A percentile compares a stretch with the other conserved stretches of the same genome.
These are phyloP conservation scores for Cyclargus thomasi DNA, from an alignment of 1,140 invertebrate species.

Conservation along the genomic window DNA sequence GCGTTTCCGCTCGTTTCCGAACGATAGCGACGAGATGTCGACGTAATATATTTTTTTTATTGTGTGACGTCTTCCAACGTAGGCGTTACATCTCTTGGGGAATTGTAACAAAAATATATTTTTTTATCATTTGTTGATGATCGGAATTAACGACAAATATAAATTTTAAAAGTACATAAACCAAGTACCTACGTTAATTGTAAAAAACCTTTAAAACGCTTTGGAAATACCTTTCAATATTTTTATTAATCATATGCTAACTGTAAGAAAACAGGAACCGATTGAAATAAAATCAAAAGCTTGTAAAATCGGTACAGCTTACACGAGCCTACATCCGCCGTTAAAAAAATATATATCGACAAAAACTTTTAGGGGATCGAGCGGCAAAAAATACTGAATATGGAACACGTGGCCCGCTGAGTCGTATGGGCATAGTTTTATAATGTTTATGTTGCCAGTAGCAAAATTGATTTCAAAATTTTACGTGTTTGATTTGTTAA, in stretches of 20 bases:
- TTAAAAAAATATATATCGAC: slow-evolving; percentile 2
- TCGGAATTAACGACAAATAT: too few relatives aligned
- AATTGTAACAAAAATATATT: neutral
- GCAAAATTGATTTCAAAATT: neutral
- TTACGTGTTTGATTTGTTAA: neutral
- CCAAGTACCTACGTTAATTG: too few relatives aligned
- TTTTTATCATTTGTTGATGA: too few relatives aligned
- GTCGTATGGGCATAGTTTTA: neutral
- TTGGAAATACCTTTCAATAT: too few relatives aligned
- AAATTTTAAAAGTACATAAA: too few relatives aligned
- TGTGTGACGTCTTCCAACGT: neutral
- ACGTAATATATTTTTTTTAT: neutral
- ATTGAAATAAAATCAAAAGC: slow-evolving; percentile 2
- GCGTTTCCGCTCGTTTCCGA: slow-evolving; percentile 2
- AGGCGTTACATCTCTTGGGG: neutral
- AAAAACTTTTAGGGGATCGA: neutral
- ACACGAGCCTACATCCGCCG: neutral
- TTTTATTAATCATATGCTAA: too few relatives aligned
- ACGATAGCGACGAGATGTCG: neutral
- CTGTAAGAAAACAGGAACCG: neutral
- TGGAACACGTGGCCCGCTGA: slow-evolving; percentile 24
- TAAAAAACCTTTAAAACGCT: too few relatives aligned
- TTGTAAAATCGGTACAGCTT: slow-evolving; percentile 8
- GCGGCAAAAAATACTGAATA: slow-evolving; percentile 21
- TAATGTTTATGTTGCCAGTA: neutral